These are phyloP conservation scores for Phrynocephalus vlangalii DNA, from an alignment of 2,797 vertebrate genomes.

Conservation along the genomic window DNA sequence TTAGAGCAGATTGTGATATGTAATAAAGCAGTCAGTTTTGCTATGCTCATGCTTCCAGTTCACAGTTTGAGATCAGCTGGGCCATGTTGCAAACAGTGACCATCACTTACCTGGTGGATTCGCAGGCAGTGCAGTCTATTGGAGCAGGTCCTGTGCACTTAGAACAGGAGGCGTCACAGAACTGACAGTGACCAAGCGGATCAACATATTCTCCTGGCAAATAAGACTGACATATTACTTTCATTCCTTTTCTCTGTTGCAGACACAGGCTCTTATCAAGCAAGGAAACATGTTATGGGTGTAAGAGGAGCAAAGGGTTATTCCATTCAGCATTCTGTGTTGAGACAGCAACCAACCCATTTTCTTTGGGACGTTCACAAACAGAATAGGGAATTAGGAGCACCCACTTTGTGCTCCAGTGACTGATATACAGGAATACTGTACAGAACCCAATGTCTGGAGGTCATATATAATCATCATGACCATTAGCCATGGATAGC, in stretches of 20 bases:
- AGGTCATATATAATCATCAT: too few relatives aligned
- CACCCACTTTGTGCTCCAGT: too few relatives aligned
- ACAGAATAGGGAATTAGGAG: background rate
- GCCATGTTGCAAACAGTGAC: background rate
- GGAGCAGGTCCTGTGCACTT: constrained; percentile 84
- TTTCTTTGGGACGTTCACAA: background rate
- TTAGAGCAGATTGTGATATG: background rate
- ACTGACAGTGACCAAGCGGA: constrained; percentile 74
- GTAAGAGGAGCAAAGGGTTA: background rate
- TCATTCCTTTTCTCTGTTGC: background rate
- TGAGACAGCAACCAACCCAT: background rate
- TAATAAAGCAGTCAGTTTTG: background rate
- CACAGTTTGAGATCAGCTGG: too few relatives aligned
- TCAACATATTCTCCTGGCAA: constrained; percentile 85
- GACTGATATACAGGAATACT: too few relatives aligned
- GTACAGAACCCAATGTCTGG: too few relatives aligned
- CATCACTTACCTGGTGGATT: constrained; percentile 77
- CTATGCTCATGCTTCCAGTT: background rate
- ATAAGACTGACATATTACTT: constrained; percentile 52
- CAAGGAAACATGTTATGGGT: background rate
- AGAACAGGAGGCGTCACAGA: constrained; percentile 85
- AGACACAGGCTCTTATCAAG: background rate
- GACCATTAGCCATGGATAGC: background rate
- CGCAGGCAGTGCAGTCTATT: constrained; percentile 86
- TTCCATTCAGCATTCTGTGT: background rate